Percentiles rank a stretch among this genome's conserved stretches.
These are phyloP conservation scores for Loriculus beryllinus DNA, from an alignment of 2,797 vertebrate genomes.

Conservation along the genomic window DNA sequence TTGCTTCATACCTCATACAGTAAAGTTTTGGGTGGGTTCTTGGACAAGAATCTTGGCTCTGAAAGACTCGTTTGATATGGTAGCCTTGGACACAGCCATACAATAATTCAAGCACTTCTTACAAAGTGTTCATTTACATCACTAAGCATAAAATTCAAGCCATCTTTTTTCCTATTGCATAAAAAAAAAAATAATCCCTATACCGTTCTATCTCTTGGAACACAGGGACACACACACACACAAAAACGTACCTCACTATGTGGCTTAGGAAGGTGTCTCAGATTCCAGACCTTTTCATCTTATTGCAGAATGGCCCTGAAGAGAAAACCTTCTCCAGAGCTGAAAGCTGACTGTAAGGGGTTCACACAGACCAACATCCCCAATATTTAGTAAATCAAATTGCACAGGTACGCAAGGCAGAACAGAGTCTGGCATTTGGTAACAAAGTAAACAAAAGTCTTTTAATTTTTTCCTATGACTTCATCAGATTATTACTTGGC, in stretches of 20 bases:
- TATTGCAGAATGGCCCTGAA: not conserved
- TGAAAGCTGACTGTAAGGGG: not conserved
- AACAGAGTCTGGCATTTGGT: not conserved
- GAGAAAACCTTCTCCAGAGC: not conserved
- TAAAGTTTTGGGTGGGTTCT: slow-evolving; percentile 43
- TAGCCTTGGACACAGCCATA: slow-evolving; percentile 9
- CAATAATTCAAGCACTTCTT: not conserved
- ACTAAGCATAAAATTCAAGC: slow-evolving; percentile 3
- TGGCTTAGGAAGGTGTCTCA: not conserved
- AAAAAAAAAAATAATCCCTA: not conserved
- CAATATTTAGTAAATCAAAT: not conserved
- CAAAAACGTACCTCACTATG: rapidly evolving
- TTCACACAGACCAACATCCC: not conserved
- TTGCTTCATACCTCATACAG: slow-evolving; percentile 54
- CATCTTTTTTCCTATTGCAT: not conserved
- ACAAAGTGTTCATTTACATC: not conserved
- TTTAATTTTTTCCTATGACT: not conserved
- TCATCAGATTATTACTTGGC: not conserved
- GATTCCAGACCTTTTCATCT: not conserved
- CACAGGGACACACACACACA: not conserved
- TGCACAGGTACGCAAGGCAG: not conserved
- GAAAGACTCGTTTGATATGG: not conserved
- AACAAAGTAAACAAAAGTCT: too few relatives aligned
- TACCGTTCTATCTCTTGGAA: not conserved
- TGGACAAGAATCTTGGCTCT: slow-evolving; percentile 12